Conservation (phyloP, 2,797 vertebrate genomes). For the Linurgus olivaceus region DNA sequence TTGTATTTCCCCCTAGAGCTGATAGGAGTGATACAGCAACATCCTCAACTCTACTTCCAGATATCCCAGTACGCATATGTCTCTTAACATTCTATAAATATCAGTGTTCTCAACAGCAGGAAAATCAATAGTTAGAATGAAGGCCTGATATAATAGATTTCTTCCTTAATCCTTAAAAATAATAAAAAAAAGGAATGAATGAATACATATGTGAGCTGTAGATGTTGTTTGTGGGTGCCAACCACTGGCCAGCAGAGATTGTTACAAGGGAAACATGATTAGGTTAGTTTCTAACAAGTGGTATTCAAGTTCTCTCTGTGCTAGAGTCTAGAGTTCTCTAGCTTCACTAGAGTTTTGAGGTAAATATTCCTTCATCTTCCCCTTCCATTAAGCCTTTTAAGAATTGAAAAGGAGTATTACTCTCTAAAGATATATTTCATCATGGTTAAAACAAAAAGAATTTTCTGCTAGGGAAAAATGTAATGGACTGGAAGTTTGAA, state of each 20-base stretch:
- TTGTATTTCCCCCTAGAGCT: not conserved
- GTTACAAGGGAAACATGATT: not conserved
- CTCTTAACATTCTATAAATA: not conserved
- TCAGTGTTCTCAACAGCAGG: not conserved
- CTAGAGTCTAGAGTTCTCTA: not conserved
- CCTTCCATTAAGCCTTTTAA: not conserved
- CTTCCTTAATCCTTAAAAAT: not conserved
- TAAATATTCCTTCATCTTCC: not conserved
- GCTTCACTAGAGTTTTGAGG: not conserved
- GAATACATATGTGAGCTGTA: not conserved
- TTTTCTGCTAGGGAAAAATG: not conserved
- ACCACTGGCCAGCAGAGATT: not conserved
- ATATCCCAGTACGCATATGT: not conserved
- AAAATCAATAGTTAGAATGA: not conserved
- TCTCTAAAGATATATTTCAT: not conserved
- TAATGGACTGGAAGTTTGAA: not conserved
- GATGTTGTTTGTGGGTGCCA: not conserved
- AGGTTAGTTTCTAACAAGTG: not conserved
- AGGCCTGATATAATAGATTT: not conserved
- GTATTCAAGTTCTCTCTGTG: not conserved
- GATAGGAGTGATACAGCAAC: not conserved
- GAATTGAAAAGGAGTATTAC: not conserved
- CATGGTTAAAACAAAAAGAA: not conserved
- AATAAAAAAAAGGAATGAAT: not conserved
- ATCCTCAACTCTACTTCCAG: not conserved